These are phyloP conservation scores for Pogonus chalceus DNA, from an alignment of 1,140 invertebrate species.

Conservation along the genomic window DNA sequence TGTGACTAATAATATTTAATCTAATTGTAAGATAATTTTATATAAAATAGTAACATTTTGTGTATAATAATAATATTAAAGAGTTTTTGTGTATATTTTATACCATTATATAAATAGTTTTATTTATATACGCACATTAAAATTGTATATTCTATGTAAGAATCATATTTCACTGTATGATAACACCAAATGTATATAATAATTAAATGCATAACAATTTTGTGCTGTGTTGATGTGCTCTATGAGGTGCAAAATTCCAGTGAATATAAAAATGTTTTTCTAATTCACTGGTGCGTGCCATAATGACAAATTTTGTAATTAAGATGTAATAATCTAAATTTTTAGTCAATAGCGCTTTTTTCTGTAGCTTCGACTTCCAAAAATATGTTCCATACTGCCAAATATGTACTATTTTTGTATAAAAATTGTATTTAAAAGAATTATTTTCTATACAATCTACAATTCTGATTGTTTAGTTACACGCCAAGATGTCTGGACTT, in stretches of 20 bases:
- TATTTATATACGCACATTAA: not conserved
- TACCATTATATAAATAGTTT: not conserved
- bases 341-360: not conserved
- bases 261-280: not conserved
- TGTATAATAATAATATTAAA: not conserved
- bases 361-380: not conserved
- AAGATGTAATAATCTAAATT: not conserved
- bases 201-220: not conserved
- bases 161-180: not conserved
- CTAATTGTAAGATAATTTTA: not conserved
- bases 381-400: slow-evolving; percentile 1
- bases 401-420: not conserved
- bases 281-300: not conserved
- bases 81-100: not conserved
- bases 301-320: not conserved
- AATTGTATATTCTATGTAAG: not conserved
- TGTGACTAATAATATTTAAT: not conserved
- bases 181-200: slow-evolving; percentile 1
- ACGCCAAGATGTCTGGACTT: not conserved
- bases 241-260: not conserved
- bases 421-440: not conserved
- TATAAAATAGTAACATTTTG: not conserved
- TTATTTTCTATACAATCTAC: not conserved
- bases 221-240: slow-evolving; percentile 4
- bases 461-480: not conserved